Evolutionary conservation across 2,797 vertebrate genomes (phyloP).

Genomic region (Tenualosa ilisha): DNA sequence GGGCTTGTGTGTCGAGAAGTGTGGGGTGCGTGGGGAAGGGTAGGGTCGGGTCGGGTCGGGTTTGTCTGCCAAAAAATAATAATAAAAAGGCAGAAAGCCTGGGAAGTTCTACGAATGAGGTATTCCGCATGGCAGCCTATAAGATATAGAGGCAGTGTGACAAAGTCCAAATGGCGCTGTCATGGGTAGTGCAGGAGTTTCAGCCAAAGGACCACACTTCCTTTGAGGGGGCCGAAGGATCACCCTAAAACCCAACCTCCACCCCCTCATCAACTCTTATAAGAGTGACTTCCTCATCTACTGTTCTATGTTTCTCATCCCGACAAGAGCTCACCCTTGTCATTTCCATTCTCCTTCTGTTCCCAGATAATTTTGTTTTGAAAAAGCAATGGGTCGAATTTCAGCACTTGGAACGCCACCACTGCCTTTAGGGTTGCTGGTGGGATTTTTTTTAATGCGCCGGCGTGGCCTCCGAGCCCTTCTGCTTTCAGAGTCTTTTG

Average conservation of each 20-base stretch:
- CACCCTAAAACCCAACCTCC: not conserved
- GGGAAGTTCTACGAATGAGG: constrained; percentile 60
- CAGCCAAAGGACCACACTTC: constrained; percentile 61
- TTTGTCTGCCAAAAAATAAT: constrained; percentile 6
- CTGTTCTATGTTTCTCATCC: constrained; percentile 40
- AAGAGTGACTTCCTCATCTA: constrained; percentile 11
- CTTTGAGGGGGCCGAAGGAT: constrained; percentile 26
- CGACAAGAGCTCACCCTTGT: constrained; percentile 45
- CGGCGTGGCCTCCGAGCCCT: constrained; percentile 45
- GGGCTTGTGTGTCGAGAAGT: not conserved
- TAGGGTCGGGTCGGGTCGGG: not conserved
- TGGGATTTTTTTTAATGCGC: constrained; percentile 62
- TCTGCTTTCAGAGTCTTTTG: constrained; percentile 61
- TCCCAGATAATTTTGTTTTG: constrained; percentile 70
- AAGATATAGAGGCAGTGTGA: constrained; percentile 67
- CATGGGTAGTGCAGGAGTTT: constrained; percentile 43
- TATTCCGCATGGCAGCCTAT: constrained; percentile 65
- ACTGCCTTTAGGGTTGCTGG: constrained; percentile 53
- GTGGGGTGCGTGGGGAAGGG: not conserved
- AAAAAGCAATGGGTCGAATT: constrained; percentile 67
- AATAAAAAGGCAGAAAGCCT: constrained; percentile 38
- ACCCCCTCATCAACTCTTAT: not conserved
- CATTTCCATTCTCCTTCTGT: constrained; percentile 48
- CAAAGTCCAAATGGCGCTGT: constrained; percentile 68
- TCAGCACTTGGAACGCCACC: constrained; percentile 63